Evolutionary conservation across 2,113 vertebrate species (phyloP).

Genomic region (Nothocercus julius): DNA sequence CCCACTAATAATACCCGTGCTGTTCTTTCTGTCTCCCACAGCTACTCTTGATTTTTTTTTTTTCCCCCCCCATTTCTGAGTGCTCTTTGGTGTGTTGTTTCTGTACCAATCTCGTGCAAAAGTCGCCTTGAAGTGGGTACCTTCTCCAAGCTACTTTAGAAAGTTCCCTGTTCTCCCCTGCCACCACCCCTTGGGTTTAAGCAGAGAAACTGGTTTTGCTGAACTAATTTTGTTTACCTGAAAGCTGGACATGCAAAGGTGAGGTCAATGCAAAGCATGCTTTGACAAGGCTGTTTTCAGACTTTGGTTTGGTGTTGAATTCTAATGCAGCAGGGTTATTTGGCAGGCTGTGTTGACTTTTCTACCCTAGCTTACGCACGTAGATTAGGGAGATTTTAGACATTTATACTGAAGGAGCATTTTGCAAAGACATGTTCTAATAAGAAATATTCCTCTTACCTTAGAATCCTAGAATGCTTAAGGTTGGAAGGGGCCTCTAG

Average conservation of each 20-base stretch:
- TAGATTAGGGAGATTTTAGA: not conserved
- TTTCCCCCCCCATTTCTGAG: not conserved
- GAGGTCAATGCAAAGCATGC: not conserved
- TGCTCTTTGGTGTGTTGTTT: not conserved
- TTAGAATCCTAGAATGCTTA: not conserved
- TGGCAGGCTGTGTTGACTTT: not conserved
- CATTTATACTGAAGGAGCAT: not conserved
- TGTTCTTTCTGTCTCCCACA: not conserved
- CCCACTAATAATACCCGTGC: not conserved
- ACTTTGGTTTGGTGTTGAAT: not conserved
- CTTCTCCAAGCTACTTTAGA: not conserved
- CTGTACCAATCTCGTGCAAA: not conserved
- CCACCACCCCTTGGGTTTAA: rapidly evolving
- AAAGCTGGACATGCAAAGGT: not conserved
- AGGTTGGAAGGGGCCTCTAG: too few relatives aligned
- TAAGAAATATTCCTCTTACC: not conserved
- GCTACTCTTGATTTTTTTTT: not conserved
- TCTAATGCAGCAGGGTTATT: not conserved
- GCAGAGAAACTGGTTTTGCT: not conserved
- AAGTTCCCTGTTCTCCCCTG: not conserved
- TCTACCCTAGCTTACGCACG: not conserved
- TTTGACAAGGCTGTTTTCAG: not conserved
- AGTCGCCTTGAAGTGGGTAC: not conserved
- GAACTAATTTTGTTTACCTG: not conserved
- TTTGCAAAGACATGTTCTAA: not conserved